Conservation (phyloP, 1,140 invertebrate genomes). For the Pinna nobilis region DNA sequence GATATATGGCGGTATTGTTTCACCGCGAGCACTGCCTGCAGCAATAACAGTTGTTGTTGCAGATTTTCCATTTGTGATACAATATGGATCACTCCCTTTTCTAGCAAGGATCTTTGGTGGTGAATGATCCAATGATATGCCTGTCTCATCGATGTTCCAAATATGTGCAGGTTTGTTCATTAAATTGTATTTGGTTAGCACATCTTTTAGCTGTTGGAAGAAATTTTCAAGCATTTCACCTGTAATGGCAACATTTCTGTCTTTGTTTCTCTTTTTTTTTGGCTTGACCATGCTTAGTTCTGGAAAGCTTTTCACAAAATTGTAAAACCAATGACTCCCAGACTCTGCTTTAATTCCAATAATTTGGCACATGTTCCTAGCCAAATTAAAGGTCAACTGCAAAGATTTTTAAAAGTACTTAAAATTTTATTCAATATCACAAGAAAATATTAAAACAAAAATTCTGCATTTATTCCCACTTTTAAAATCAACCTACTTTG, state of each 20-base stretch:
- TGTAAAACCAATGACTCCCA: constrained; percentile 32
- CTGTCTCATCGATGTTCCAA: constrained; percentile 20
- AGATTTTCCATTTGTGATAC: not conserved
- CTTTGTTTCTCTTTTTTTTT: constrained; percentile 11
- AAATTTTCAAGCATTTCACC: not conserved
- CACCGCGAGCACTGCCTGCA: not conserved
- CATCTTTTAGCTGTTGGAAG: not conserved
- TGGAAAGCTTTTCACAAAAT: constrained; percentile 16
- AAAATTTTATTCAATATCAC: too few species aligned
- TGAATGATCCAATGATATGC: constrained; percentile 19
- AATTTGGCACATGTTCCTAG: too few species aligned
- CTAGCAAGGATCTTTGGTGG: constrained; percentile 12
- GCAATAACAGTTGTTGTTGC: not conserved
- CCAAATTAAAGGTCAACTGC: too few species aligned
- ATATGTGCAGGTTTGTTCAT: not conserved
- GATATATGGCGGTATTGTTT: not conserved
- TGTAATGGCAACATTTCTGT: not conserved
- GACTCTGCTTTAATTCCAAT: too few species aligned
- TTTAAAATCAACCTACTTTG: too few species aligned
- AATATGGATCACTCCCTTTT: not conserved
- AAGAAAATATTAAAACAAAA: too few species aligned
- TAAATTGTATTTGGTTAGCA: not conserved
- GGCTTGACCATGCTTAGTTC: constrained; percentile 14
- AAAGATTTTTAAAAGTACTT: too few species aligned
- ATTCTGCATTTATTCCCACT: too few species aligned